These are phyloP conservation scores for Eledona agricola DNA, from an alignment of 2,888 invertebrate species.

Conservation along the genomic window DNA sequence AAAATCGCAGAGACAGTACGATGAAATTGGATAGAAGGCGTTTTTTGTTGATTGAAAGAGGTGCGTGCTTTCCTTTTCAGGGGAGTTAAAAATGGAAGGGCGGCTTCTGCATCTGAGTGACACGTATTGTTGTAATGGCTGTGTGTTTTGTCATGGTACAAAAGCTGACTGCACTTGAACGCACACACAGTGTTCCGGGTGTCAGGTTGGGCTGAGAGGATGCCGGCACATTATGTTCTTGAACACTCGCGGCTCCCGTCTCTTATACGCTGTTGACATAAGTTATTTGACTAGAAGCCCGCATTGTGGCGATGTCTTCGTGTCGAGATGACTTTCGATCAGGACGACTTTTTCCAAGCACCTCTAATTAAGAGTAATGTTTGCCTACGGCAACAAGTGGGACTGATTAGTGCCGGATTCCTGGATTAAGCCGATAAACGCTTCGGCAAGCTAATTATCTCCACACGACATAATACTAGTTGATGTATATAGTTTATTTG, in stretches of 20 bases:
- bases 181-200: slow-evolving; percentile 22
- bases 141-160: slow-evolving; percentile 36
- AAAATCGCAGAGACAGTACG: no score
- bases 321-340: slow-evolving; percentile 15
- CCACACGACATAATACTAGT: no score
- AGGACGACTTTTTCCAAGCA: slow-evolving; percentile 2
- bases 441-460: no score
- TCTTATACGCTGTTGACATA: slow-evolving; percentile 25
- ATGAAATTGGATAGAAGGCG: slow-evolving; percentile 15
- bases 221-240: slow-evolving; percentile 34
- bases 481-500: no score
- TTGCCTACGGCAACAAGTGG: no score
- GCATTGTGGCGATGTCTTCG: slow-evolving; percentile 25
- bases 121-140: slow-evolving; percentile 37
- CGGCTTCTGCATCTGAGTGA: slow-evolving; percentile 34
- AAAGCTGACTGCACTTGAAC: slow-evolving; percentile 37
- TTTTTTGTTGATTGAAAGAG: slow-evolving; percentile 28
- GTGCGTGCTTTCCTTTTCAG: slow-evolving; percentile 18
- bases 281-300: slow-evolving; percentile 24
- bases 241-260: slow-evolving; percentile 21
- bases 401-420: no score
- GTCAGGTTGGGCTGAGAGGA: slow-evolving; percentile 22
- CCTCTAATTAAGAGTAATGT: slow-evolving; percentile 20
- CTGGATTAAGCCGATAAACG: no score
- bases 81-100: slow-evolving; percentile 28